Evolutionary conservation across 35 echinoderm and acorn worm species (phyloP).

Genomic region (Acanthaster planci): DNA sequence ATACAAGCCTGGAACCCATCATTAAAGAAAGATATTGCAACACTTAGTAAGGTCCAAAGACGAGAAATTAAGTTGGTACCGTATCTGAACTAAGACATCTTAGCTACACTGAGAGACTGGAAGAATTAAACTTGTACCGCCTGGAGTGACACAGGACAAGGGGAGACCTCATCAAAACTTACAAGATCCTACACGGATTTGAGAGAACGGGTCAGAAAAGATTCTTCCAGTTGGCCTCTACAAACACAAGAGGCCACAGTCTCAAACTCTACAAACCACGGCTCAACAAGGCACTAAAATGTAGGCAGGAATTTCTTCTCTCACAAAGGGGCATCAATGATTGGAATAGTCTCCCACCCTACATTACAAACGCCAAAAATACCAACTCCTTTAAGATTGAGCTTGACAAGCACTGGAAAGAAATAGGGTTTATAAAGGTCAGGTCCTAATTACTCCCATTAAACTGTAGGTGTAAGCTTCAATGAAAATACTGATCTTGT

Average conservation of each 20-base stretch:
- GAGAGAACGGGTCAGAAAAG: no score
- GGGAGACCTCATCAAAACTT: no score
- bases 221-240: no score
- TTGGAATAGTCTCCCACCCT: constrained; percentile 12
- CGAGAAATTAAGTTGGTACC: no score
- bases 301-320: background rate
- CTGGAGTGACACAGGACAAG: no score
- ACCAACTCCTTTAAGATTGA: background rate
- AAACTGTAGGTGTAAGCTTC: background rate
- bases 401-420: background rate
- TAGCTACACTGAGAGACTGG: no score
- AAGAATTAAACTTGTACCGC: no score
- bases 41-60: no score
- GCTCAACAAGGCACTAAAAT: background rate
- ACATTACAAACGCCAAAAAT: background rate
- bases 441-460: background rate
- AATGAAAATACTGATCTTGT: no score
- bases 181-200: no score
- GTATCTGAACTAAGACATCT: no score
- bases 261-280: background rate
- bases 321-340: background rate
- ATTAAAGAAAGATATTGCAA: background rate
- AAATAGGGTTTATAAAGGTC: background rate
- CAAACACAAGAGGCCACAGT: no score
- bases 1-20: background rate